phyloP scores from a whole-genome alignment of 2,113 vertebrate species.

The Nipponia nippon region DNA sequence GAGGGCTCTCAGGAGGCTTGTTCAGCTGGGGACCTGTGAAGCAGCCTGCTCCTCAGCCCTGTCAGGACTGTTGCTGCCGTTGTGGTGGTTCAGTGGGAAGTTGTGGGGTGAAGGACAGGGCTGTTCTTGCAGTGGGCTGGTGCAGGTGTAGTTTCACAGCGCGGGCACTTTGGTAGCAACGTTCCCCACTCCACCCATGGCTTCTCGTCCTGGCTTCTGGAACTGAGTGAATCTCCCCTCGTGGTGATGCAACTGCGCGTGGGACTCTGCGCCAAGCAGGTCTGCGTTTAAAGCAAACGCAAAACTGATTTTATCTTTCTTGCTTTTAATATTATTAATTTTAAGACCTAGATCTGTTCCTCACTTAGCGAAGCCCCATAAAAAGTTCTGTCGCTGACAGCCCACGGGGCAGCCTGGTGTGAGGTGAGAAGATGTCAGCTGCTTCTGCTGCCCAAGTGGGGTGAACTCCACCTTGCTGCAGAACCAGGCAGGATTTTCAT shows the following conservation, averaged over 20 bases:
- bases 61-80: accelerated
- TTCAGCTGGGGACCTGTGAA: too few species aligned
- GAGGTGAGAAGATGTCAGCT: neutral
- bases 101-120: neutral
- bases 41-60: neutral
- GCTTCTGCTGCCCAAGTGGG: neutral
- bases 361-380: neutral
- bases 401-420: neutral
- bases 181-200: neutral
- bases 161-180: neutral
- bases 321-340: neutral
- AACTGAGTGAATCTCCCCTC: neutral
- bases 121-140: neutral
- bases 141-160: neutral
- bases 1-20: neutral
- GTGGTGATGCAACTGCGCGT: accelerated
- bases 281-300: neutral
- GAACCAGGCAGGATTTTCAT: neutral
- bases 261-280: neutral
- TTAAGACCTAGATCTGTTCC: neutral
- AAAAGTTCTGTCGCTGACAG: neutral
- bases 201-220: neutral
- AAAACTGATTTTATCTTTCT: neutral
- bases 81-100: accelerated
- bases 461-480: neutral